Conservation (phyloP, 1,140 invertebrate species). For the Reticulitermes speratus region DNA sequence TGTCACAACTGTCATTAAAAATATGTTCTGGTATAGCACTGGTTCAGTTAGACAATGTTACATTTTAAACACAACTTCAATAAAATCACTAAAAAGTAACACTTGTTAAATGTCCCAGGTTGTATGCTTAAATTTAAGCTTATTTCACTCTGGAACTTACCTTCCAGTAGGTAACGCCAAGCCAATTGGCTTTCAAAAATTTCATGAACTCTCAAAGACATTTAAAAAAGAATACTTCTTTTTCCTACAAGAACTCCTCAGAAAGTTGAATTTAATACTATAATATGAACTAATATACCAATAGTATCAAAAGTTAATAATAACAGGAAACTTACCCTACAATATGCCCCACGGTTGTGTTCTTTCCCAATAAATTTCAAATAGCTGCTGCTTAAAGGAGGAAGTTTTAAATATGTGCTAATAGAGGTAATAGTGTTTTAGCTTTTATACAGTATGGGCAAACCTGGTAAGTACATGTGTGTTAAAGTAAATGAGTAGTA, state of each 20-base stretch:
- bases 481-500: not conserved
- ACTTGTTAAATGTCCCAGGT: conserved; percentile 4
- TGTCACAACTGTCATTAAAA: too few species aligned
- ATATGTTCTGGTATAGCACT: too few species aligned
- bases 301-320: not conserved
- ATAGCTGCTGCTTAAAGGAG: not conserved
- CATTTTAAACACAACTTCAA: not conserved
- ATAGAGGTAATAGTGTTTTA: not conserved
- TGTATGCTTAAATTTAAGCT: conserved; percentile 7
- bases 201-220: not conserved
- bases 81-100: not conserved
- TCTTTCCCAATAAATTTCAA: conserved; percentile 3
- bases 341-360: not conserved
- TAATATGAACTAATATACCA: not conserved
- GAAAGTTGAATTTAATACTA: not conserved
- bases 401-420: not conserved
- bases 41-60: too few species aligned
- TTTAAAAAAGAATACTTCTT: not conserved
- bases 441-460: not conserved
- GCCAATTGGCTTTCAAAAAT: conserved; percentile 4
- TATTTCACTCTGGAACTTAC: conserved; percentile 12
- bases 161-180: not conserved
- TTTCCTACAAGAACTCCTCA: not conserved
- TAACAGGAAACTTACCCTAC: conserved; percentile 12
- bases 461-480: not conserved